Conservation (phyloP, 2,888 invertebrate species). For the Phaedon cochleariae region DNA sequence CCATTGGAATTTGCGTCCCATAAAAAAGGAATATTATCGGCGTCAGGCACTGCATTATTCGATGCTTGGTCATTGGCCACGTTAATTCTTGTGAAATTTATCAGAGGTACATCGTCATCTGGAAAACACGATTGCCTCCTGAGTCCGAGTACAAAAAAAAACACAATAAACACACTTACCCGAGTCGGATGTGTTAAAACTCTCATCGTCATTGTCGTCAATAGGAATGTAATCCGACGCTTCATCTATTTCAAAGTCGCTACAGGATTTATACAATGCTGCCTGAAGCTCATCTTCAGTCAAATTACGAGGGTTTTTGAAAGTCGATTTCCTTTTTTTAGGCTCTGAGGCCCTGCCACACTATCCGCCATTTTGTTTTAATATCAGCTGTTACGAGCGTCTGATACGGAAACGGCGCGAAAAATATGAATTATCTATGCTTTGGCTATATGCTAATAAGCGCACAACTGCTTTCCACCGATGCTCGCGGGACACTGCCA, state of each 20-base stretch:
- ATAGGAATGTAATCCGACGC: constrained; percentile 1
- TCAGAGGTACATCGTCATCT: too few relatives aligned
- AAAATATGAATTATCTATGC: constrained; percentile 10
- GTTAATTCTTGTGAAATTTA: too few relatives aligned
- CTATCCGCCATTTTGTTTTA: constrained; percentile 15
- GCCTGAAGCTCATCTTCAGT: constrained; percentile 4
- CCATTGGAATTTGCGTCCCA: too few relatives aligned
- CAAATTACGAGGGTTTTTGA: neutral
- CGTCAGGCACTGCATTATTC: too few relatives aligned
- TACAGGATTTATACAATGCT: neutral
- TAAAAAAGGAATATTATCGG: too few relatives aligned
- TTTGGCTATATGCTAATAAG: constrained; percentile 10
- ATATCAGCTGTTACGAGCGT: constrained; percentile 16
- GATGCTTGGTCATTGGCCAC: too few relatives aligned
- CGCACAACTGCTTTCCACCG: constrained; percentile 1
- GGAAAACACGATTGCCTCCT: too few relatives aligned
- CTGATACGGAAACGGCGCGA: constrained; percentile 13
- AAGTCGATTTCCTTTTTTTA: neutral
- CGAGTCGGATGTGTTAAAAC: constrained; percentile 14
- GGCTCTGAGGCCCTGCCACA: constrained; percentile 12
- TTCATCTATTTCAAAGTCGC: neutral
- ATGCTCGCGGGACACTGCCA: constrained; percentile 10
- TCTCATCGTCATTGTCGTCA: constrained; percentile 8
- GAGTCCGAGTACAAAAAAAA: too few relatives aligned
- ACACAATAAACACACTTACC: too few relatives aligned